These are phyloP conservation scores for Pristionchus pacificus DNA, from an alignment of 1,140 invertebrate genomes.

Conservation along the genomic window DNA sequence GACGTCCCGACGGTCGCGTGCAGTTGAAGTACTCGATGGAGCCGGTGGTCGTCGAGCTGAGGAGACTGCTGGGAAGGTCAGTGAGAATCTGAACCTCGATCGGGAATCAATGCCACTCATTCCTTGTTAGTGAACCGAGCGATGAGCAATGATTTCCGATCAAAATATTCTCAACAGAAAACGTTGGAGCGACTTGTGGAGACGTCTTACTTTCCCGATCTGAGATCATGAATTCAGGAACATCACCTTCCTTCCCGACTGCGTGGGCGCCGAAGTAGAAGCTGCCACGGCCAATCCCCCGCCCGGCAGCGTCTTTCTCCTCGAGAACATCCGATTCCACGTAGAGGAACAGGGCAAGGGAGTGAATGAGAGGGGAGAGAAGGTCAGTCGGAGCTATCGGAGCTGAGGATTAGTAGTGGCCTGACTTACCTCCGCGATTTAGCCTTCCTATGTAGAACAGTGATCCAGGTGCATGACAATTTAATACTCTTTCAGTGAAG, in stretches of 20 bases:
- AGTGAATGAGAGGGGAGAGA: slow-evolving; percentile 77
- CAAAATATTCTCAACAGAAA: background rate
- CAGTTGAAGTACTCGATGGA: slow-evolving; percentile 83
- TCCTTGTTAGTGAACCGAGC: background rate
- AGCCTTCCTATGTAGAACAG: background rate
- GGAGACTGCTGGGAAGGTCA: slow-evolving; percentile 62
- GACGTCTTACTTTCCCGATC: slow-evolving; percentile 62
- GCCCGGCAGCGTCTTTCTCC: slow-evolving; percentile 79
- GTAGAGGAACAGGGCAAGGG: slow-evolving; percentile 97
- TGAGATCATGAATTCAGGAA: slow-evolving; percentile 72
- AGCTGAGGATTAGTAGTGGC: background rate
- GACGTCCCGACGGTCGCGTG: slow-evolving; percentile 81
- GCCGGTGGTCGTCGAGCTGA: slow-evolving; percentile 66
- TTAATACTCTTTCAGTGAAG: background rate
- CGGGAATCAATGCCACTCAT: background rate
- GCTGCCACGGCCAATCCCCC: slow-evolving; percentile 79
- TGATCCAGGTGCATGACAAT: background rate
- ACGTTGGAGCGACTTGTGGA: background rate
- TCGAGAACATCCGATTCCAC: slow-evolving; percentile 97
- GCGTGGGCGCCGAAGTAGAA: slow-evolving; percentile 86
- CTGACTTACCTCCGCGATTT: background rate
- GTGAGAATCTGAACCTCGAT: slow-evolving; percentile 57
- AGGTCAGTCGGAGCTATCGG: slow-evolving; percentile 68
- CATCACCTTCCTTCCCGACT: slow-evolving; percentile 82
- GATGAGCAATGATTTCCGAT: background rate